These are phyloP conservation scores for Druon quercuslanigerum DNA, from an alignment of 1,140 invertebrate species.

Conservation along the genomic window DNA sequence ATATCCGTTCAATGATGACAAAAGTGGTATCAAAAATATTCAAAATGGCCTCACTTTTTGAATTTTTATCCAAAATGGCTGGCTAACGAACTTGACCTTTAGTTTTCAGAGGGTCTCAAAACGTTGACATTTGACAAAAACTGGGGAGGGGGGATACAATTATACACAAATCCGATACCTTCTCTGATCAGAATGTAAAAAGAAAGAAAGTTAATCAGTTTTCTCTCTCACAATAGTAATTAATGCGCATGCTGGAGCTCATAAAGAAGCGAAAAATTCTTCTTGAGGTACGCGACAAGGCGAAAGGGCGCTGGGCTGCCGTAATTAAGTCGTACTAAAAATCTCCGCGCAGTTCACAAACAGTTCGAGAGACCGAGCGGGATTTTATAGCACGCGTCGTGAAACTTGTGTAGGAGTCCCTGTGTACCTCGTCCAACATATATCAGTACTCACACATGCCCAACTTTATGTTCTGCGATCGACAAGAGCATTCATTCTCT, in stretches of 20 bases:
- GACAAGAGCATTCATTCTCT: background rate
- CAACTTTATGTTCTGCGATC: background rate
- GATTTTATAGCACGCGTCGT: slow-evolving; percentile 60
- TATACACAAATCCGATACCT: too few relatives aligned
- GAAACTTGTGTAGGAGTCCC: slow-evolving; percentile 35
- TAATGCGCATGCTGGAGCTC: slow-evolving; percentile 29
- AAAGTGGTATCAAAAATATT: too few relatives aligned
- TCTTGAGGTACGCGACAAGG: slow-evolving; percentile 49
- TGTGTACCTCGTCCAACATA: slow-evolving; percentile 33
- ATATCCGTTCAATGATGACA: too few relatives aligned
- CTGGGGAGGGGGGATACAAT: too few relatives aligned
- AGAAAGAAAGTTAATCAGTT: too few relatives aligned
- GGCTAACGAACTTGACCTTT: too few relatives aligned
- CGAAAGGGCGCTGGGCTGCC: slow-evolving; percentile 47
- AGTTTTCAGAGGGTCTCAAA: too few relatives aligned
- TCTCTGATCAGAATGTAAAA: too few relatives aligned
- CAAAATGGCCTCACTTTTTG: too few relatives aligned
- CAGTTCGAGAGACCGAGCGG: slow-evolving; percentile 50
- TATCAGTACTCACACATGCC: background rate
- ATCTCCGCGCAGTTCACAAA: slow-evolving; percentile 54
- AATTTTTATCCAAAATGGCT: too few relatives aligned
- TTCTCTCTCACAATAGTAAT: background rate
- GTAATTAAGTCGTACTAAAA: slow-evolving; percentile 69
- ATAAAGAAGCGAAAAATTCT: slow-evolving; percentile 51
- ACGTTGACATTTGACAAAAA: too few relatives aligned